These are phyloP conservation scores for Pogona vitticeps DNA, from an alignment of 2,113 vertebrate genomes.

Conservation along the genomic window DNA sequence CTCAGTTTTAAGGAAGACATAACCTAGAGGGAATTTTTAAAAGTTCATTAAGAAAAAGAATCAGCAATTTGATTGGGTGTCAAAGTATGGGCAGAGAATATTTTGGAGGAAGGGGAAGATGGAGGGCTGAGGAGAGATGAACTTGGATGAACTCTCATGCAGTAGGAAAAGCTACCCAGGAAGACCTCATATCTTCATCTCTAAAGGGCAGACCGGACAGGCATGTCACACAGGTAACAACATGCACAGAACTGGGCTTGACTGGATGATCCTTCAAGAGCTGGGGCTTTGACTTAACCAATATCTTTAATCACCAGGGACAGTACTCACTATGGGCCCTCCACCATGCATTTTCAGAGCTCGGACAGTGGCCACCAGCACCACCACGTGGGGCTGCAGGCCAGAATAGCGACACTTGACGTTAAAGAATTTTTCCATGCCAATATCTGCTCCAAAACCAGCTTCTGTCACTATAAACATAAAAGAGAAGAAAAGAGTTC, in stretches of 20 bases:
- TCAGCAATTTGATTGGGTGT: not conserved
- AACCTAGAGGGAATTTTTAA: no score
- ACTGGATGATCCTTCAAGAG: not conserved
- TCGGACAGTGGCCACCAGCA: slow-evolving; percentile 92
- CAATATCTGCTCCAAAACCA: slow-evolving; percentile 96
- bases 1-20: no score
- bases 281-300: not conserved
- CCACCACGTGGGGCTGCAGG: slow-evolving; percentile 91
- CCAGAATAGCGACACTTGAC: slow-evolving; percentile 96
- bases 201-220: not conserved
- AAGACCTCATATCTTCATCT: not conserved
- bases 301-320: not conserved
- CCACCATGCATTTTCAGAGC: slow-evolving; percentile 99
- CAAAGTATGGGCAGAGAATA: no score
- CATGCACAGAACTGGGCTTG: no score
- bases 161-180: not conserved
- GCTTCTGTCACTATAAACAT: slow-evolving; percentile 90
- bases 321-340: slow-evolving; percentile 86
- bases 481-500: slow-evolving; percentile 31
- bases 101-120: not conserved
- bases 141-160: not conserved
- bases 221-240: no score
- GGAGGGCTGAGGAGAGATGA: not conserved
- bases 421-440: slow-evolving; percentile 99
- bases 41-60: not conserved